A percentile compares a stretch with the other conserved stretches of the same genome.
phyloP scores from a whole-genome alignment of 2,797 vertebrate genomes.

The Eulemur rubriventer region DNA sequence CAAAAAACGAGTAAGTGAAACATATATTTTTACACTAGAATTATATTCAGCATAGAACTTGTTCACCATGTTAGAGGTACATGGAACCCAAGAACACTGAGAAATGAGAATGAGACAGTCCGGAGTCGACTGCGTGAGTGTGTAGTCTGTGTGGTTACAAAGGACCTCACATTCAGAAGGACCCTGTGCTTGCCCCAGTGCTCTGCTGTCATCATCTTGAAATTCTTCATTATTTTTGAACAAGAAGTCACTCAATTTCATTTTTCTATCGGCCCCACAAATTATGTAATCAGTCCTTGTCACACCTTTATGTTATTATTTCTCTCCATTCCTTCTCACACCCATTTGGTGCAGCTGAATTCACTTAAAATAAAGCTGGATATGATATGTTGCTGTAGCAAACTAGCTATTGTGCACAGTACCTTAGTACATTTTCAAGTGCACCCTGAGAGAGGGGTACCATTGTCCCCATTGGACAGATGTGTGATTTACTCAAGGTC shows the following conservation, averaged over 20 bases:
- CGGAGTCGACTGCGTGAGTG: rapidly evolving
- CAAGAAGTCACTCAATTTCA: background rate
- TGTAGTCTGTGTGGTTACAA: background rate
- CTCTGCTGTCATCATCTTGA: background rate
- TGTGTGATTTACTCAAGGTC: background rate
- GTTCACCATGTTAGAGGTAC: background rate
- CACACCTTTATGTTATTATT: background rate
- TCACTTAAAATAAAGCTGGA: background rate
- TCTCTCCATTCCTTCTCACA: background rate
- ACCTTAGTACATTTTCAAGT: background rate
- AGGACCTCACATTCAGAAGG: background rate
- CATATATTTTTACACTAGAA: background rate
- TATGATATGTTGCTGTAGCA: background rate
- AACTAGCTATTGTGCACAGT: background rate
- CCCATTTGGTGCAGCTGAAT: background rate
- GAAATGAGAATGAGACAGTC: background rate
- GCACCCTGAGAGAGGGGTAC: background rate
- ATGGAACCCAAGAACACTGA: background rate
- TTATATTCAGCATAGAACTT: background rate
- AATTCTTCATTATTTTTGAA: background rate
- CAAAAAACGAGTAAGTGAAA: background rate
- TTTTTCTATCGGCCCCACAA: background rate
- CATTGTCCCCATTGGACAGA: background rate
- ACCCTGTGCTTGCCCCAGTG: background rate
- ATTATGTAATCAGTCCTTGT: background rate